These are phyloP conservation scores for Phortica magna DNA, from an alignment of 2,888 invertebrate genomes.

Conservation along the genomic window DNA sequence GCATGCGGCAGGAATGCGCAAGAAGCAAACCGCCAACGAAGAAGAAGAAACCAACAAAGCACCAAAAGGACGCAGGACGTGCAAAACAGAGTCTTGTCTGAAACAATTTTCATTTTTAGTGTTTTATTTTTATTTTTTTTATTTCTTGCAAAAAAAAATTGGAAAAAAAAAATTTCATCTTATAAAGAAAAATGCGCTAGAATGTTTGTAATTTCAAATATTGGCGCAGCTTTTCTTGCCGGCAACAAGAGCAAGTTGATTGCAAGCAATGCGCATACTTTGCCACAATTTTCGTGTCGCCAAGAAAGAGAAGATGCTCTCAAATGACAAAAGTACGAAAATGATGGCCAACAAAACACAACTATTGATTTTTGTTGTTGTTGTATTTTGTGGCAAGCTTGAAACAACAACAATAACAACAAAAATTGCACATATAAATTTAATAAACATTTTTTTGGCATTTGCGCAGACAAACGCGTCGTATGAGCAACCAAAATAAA, in stretches of 20 bases:
- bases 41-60: no score
- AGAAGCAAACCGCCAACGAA: no score
- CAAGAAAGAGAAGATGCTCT: neutral
- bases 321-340: constrained; percentile 33
- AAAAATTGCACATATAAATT: constrained; percentile 1
- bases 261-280: neutral
- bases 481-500: neutral
- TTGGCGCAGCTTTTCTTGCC: neutral
- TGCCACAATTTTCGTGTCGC: neutral
- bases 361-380: constrained; percentile 53
- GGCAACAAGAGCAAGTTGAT: neutral
- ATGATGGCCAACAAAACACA: constrained; percentile 53
- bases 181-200: neutral
- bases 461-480: constrained; percentile 1
- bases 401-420: constrained; percentile 13
- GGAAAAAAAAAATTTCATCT: no score
- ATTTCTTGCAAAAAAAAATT: neutral
- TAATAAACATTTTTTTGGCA: constrained; percentile 19
- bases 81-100: no score
- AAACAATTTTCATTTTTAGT: no score
- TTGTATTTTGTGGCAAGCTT: constrained; percentile 32
- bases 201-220: neutral
- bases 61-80: no score
- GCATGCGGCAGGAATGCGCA: neutral
- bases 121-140: no score